A percentile compares a stretch with the other conserved stretches of the same genome.
phyloP scores from a whole-genome alignment of 1,140 invertebrate species.

The Drosophila pseudoobscura region DNA sequence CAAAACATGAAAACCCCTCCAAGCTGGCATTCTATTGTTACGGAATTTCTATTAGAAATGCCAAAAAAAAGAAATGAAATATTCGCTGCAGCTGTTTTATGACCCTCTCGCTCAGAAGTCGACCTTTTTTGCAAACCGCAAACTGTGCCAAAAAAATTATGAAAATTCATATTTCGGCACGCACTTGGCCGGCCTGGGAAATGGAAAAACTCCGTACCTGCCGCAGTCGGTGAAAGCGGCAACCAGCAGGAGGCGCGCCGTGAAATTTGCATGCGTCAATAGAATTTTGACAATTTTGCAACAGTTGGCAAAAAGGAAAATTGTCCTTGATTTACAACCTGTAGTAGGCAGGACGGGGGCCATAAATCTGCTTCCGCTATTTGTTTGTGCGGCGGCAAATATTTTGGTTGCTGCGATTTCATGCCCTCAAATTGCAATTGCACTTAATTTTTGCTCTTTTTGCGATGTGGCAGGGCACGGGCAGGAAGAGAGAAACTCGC shows the following conservation, averaged over 20 bases:
- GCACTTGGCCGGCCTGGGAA: slow-evolving; percentile 58
- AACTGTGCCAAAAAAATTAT: slow-evolving; percentile 78
- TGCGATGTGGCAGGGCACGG: background rate
- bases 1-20: slow-evolving; percentile 35
- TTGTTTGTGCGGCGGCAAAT: slow-evolving; percentile 64
- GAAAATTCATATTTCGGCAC: slow-evolving; percentile 78
- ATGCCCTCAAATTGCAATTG: slow-evolving; percentile 71
- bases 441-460: slow-evolving; percentile 58
- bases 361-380: slow-evolving; percentile 59
- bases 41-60: slow-evolving; percentile 35
- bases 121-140: slow-evolving; percentile 61
- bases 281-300: slow-evolving; percentile 61
- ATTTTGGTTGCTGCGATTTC: slow-evolving; percentile 79
- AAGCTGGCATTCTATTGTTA: slow-evolving; percentile 48
- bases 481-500: slow-evolving; percentile 58
- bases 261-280: slow-evolving; percentile 78
- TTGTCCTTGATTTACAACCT: slow-evolving; percentile 62
- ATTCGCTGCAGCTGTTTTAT: slow-evolving; percentile 62
- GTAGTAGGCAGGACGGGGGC: slow-evolving; percentile 28
- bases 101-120: slow-evolving; percentile 38
- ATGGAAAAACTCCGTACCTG: slow-evolving; percentile 27
- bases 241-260: slow-evolving; percentile 50
- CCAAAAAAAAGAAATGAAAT: slow-evolving; percentile 11
- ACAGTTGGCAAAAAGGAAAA: slow-evolving; percentile 46
- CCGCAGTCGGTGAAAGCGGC: slow-evolving; percentile 9